These are phyloP conservation scores for Agonopterix arenella DNA, from an alignment of 2,888 invertebrate species.

Conservation along the genomic window DNA sequence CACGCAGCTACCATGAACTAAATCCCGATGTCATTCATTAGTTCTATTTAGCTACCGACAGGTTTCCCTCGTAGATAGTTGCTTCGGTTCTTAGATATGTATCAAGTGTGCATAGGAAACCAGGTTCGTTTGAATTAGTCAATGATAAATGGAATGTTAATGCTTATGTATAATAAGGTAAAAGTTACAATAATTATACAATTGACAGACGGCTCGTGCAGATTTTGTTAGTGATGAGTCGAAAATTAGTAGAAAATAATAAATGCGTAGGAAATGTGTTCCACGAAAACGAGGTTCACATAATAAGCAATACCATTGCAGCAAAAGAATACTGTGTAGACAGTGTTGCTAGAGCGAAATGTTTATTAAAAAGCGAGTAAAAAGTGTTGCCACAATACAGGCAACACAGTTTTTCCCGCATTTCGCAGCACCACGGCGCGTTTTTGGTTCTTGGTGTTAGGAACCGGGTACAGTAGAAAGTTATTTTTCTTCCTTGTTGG, in stretches of 20 bases:
- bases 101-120: constrained; percentile 27
- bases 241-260: constrained; percentile 56
- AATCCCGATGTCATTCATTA: constrained; percentile 21
- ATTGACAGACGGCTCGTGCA: constrained; percentile 23
- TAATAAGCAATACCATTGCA: constrained; percentile 18
- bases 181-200: background rate
- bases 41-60: constrained; percentile 31
- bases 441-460: background rate
- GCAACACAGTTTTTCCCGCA: constrained; percentile 21
- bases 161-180: constrained; percentile 51
- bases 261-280: constrained; percentile 10
- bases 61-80: background rate
- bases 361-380: constrained; percentile 7
- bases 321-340: constrained; percentile 18
- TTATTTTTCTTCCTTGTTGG: background rate
- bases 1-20: constrained; percentile 52
- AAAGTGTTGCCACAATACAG: constrained; percentile 9
- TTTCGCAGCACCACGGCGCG: constrained; percentile 29
- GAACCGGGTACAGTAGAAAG: background rate
- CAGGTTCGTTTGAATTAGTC: constrained; percentile 32
- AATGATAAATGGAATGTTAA: constrained; percentile 50
- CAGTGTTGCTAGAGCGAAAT: constrained; percentile 57
- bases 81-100: background rate
- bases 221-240: constrained; percentile 70
- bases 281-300: background rate